Base-by-base conservation (phyloP, 2,888 invertebrate species). In the Cartodere bifasciata region DNA sequence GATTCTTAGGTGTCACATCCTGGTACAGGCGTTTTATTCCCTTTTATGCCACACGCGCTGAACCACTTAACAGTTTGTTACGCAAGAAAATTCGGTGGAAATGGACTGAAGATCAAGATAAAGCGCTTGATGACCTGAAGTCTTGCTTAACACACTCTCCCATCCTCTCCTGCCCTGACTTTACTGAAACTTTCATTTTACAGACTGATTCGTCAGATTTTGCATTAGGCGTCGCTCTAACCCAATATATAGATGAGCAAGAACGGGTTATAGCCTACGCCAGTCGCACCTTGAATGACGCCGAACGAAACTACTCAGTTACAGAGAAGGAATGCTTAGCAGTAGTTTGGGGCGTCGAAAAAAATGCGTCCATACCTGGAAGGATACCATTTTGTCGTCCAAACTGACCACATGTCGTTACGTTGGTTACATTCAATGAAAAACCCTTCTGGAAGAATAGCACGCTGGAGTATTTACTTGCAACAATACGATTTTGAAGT, bases 1-100 rank as follows among this genome's bases (percentile, higher is more conserved):
- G 39, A n/a, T 44, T 45, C 13, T 22, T 41, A 1, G 42, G 41
- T 4, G 31, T 43, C 26, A 23, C 38, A 2, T 42, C 45, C 0
- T 45, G 42, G 43, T 44, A 44, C 20, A 23, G 39, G 16, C 37
- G 29, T 9, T 37, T 37, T 21, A 38, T 31, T 26, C 23, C 16
- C 1, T 27, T 36, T 3, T 43, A 45, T 10, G 37, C 42, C 5
- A 34, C 28, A 1, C 20, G 39, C 1, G 39, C 43, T 0, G 31
- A 32, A 13, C 46, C 45, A 1, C 25, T 48, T 2, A 39, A 36
- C 12, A 11, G 28, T 4, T 30, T 49, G 2, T n/a, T 43, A 4
- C 37, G 39, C 14, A 43, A 44, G 21, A 24, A 26, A 4, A 23
- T 25, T 5, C 3, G 7, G 4, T 42, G 37, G 39, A 10, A 5